A percentile compares a stretch with the other conserved stretches of the same genome.
These are phyloP conservation scores for Patagioenas fasciata DNA, from an alignment of 2,113 vertebrate genomes.

Conservation along the genomic window DNA sequence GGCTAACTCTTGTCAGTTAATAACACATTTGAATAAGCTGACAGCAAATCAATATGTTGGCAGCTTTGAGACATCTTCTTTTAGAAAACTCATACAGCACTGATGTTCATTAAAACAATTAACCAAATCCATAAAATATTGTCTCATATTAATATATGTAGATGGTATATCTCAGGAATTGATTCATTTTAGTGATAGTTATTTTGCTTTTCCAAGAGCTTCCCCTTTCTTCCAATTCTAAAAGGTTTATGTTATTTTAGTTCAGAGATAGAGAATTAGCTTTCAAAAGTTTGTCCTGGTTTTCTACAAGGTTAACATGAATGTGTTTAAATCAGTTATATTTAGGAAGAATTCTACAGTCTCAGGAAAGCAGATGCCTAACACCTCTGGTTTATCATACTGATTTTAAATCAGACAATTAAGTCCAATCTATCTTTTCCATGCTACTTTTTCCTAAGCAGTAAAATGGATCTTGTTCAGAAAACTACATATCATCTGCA, in stretches of 20 bases:
- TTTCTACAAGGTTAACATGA: background rate
- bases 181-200: background rate
- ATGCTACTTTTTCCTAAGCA: background rate
- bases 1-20: background rate
- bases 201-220: background rate
- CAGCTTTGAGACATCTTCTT: background rate
- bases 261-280: background rate
- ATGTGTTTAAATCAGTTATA: background rate
- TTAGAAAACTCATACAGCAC: background rate
- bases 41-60: background rate
- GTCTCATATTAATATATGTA: background rate
- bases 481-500: background rate
- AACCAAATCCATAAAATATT: background rate
- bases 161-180: background rate
- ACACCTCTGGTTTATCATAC: background rate
- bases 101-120: background rate
- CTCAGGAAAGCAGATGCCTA: background rate
- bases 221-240: background rate
- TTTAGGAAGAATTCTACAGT: background rate
- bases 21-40: background rate
- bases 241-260: background rate
- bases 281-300: background rate
- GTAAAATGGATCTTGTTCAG: background rate
- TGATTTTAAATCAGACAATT: background rate
- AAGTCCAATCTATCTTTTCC: background rate